These are phyloP conservation scores for Nysson spinosus DNA, from an alignment of 2,888 invertebrate species.

Conservation along the genomic window DNA sequence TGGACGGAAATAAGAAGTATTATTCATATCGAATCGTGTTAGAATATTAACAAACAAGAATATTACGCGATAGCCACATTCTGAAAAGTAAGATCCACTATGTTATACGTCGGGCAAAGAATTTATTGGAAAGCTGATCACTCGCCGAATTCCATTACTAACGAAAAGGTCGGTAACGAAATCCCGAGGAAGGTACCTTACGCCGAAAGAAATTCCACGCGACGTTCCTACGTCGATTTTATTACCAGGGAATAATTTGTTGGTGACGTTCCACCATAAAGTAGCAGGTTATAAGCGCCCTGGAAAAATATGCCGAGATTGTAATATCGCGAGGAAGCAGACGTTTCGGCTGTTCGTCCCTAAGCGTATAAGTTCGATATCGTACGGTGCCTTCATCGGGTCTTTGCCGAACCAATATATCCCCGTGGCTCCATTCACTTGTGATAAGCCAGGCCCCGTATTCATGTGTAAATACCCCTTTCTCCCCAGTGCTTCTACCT, in stretches of 20 bases:
- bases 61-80: too few relatives aligned
- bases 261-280: constrained; percentile 31
- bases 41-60: not conserved
- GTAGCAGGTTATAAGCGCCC: constrained; percentile 21
- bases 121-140: too few relatives aligned
- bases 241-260: constrained; percentile 46
- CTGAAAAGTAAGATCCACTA: too few relatives aligned
- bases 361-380: constrained; percentile 60
- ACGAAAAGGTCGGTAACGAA: constrained; percentile 2
- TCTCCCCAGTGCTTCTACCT: constrained; percentile 22
- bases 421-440: constrained; percentile 58
- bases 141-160: not conserved
- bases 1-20: not conserved
- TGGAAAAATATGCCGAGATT: constrained; percentile 47
- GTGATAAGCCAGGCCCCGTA: constrained; percentile 65
- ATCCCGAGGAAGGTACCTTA: constrained; percentile 25
- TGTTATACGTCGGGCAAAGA: too few relatives aligned
- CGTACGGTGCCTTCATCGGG: constrained; percentile 49
- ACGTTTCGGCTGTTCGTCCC: constrained; percentile 48
- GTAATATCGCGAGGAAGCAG: constrained; percentile 58
- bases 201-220: constrained; percentile 6
- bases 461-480: constrained; percentile 69
- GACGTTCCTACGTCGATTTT: constrained; percentile 22
- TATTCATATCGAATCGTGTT: not conserved
- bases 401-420: constrained; percentile 65